Evolutionary conservation across 2,113 vertebrate genomes (phyloP).

Genomic region (Festucalex cinctus): DNA sequence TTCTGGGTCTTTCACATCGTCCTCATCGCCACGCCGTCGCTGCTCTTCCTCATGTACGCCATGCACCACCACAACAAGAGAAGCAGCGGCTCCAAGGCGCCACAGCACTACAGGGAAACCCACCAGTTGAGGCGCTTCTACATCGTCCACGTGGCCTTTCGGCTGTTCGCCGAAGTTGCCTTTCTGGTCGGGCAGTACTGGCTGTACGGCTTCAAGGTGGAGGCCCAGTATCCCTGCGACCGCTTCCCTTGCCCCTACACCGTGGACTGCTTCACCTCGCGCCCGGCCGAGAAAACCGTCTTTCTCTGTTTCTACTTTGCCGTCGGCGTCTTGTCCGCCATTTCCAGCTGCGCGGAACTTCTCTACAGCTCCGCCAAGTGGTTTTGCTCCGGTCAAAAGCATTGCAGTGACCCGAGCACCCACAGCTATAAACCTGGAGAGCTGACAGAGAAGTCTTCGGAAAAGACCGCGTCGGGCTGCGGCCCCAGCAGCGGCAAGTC

Average conservation of each 20-base stretch:
- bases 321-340: constrained; percentile 78
- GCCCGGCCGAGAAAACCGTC: constrained; percentile 87
- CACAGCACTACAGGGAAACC: background rate
- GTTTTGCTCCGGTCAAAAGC: constrained; percentile 21
- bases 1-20: constrained; percentile 95
- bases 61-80: constrained; percentile 79
- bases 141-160: constrained; percentile 79
- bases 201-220: constrained; percentile 86
- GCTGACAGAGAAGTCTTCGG: background rate
- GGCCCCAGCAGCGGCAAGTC: background rate
- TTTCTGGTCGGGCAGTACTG: constrained; percentile 81
- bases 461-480: background rate
- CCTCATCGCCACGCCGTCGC: constrained; percentile 82
- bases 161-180: constrained; percentile 79
- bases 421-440: constrained; percentile 6
- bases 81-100: background rate
- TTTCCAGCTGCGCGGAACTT: constrained; percentile 80
- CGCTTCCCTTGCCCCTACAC: constrained; percentile 83
- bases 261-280: constrained; percentile 91
- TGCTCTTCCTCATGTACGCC: constrained; percentile 84
- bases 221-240: constrained; percentile 79
- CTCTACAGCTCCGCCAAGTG: constrained; percentile 76
- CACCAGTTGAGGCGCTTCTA: constrained; percentile 60
- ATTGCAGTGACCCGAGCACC: constrained; percentile 2
- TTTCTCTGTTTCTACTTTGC: constrained; percentile 90